phyloP scores from a whole-genome alignment of 2,888 invertebrate species.

The Chydorus sphaericus region DNA sequence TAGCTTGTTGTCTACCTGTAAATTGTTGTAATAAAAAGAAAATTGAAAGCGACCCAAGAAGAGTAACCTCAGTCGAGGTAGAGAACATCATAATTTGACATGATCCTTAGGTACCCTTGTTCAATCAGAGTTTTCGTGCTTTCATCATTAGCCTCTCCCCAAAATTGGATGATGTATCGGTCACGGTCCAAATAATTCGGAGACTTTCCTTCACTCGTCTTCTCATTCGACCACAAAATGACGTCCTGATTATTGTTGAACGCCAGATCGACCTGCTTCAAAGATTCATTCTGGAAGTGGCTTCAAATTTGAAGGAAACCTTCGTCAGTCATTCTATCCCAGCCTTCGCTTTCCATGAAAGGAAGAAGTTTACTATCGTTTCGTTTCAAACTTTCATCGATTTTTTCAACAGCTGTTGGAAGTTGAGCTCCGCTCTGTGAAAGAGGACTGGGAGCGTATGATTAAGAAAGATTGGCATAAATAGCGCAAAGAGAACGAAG shows the following conservation, averaged over 20 bases:
- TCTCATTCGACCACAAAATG: conserved; percentile 20
- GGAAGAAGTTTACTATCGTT: conserved; percentile 23
- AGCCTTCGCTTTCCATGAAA: conserved; percentile 27
- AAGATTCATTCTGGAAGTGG: conserved; percentile 52
- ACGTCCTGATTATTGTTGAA: conserved; percentile 11
- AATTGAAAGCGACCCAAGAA: conserved; percentile 14
- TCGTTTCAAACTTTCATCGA: conserved; percentile 54
- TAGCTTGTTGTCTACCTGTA: too few species aligned
- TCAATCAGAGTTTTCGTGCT: conserved; percentile 5
- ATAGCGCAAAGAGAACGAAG: conserved; percentile 88
- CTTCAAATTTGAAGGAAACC: conserved; percentile 65
- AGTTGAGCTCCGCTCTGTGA: conserved; percentile 76
- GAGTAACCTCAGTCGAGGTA: conserved; percentile 16
- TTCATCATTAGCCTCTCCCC: conserved; percentile 16
- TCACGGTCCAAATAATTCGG: conserved; percentile 17
- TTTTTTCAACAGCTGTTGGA: conserved; percentile 85
- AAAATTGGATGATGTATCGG: conserved; percentile 20
- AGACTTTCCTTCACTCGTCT: conserved; percentile 17
- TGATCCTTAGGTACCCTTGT: conserved; percentile 11
- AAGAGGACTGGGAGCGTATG: conserved; percentile 82
- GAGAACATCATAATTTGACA: conserved; percentile 12
- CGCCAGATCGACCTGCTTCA: conserved; percentile 26
- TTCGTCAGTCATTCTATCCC: conserved; percentile 32
- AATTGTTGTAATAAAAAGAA: too few species aligned
- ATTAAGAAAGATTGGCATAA: conserved; percentile 93